A percentile compares a stretch with the other conserved stretches of the same genome.
Evolutionary conservation across 2,888 invertebrate species (phyloP).

Genomic region (Acanthosepion pharaonis): DNA sequence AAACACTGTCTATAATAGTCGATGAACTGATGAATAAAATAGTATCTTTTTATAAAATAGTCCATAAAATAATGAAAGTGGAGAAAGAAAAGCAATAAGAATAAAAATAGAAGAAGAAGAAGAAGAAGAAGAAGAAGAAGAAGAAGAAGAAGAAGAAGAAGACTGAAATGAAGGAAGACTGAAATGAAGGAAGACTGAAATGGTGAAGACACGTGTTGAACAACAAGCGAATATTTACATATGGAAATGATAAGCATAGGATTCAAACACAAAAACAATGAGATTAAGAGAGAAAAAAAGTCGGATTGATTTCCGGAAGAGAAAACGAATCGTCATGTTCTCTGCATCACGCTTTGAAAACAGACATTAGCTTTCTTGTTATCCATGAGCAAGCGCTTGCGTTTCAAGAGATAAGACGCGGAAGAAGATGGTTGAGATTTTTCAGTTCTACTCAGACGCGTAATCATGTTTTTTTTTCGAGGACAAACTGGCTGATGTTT

Average conservation of each 20-base stretch:
- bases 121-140: no score
- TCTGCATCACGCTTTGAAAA: neutral
- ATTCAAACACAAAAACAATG: conserved; percentile 33
- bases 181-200: neutral
- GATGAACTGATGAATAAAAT: neutral
- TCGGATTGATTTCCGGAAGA: neutral
- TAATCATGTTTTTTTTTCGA: neutral
- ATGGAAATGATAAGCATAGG: neutral
- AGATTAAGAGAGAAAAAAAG: neutral
- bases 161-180: no score
- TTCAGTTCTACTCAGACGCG: neutral
- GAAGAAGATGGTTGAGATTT: neutral
- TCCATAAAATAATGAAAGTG: neutral
- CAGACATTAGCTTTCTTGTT: neutral
- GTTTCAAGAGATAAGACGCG: neutral
- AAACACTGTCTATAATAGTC: neutral
- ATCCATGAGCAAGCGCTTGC: conserved; percentile 2
- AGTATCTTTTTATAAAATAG: neutral
- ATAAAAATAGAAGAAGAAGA: no score
- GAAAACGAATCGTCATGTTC: neutral
- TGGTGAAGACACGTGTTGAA: neutral
- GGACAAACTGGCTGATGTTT: no score
- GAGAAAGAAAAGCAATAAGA: neutral
- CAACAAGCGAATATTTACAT: neutral
- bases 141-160: neutral